phyloP scores from a whole-genome alignment of 2,888 invertebrate genomes.

The Acanthosepion pharaonis region DNA sequence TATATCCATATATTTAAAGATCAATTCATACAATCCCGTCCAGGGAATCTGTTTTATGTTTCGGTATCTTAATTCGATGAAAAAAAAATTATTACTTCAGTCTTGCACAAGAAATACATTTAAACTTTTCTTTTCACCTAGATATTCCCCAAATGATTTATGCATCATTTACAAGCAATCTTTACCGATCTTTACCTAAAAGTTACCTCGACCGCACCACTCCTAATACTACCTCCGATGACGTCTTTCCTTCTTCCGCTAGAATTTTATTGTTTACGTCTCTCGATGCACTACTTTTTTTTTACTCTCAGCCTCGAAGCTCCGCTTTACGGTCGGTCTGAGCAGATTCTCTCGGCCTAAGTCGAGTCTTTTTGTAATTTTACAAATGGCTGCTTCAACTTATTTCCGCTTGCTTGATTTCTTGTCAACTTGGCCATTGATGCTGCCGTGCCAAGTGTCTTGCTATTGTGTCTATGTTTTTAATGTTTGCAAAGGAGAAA shows the following conservation, averaged over 20 bases:
- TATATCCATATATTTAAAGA: too few species aligned
- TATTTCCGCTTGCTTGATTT: neutral
- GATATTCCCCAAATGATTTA: neutral
- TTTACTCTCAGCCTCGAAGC: neutral
- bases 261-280: neutral
- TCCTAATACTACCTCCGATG: neutral
- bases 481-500: neutral
- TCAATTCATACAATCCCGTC: too few species aligned
- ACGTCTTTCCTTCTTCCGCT: too few species aligned
- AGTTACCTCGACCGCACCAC: neutral
- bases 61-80: too few species aligned
- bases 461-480: too few species aligned
- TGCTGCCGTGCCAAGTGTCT: neutral
- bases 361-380: neutral
- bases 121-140: too few species aligned
- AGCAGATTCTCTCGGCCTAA: neutral
- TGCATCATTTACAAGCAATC: neutral
- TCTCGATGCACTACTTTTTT: neutral
- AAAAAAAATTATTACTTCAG: too few species aligned
- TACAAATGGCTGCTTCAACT: neutral
- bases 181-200: neutral
- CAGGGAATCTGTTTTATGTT: too few species aligned
- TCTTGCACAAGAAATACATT: too few species aligned
- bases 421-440: neutral
- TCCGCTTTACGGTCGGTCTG: neutral